These are phyloP conservation scores for Montifringilla adamsi DNA, from an alignment of 2,113 vertebrate species.

Conservation along the genomic window DNA sequence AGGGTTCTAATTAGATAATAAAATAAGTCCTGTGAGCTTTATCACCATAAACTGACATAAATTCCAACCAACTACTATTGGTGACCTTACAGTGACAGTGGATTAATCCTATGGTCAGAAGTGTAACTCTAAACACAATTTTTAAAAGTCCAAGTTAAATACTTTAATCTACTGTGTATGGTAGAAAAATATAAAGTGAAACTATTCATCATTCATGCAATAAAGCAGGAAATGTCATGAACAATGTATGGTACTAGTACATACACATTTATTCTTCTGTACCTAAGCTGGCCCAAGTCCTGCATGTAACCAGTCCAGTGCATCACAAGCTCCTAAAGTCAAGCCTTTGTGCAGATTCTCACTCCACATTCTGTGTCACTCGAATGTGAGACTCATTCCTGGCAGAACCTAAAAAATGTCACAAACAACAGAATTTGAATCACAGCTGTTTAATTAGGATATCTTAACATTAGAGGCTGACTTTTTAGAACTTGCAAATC, in stretches of 20 bases:
- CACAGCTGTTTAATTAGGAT: slow-evolving; percentile 45
- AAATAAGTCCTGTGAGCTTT: slow-evolving; percentile 44
- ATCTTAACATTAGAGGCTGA: slow-evolving; percentile 12
- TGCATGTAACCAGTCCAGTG: not conserved
- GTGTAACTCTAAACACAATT: not conserved
- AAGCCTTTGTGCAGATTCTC: not conserved
- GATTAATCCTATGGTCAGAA: slow-evolving; percentile 48
- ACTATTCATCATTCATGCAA: not conserved
- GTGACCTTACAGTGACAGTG: slow-evolving; percentile 9
- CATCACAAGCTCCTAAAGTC: not conserved
- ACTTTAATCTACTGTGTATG: not conserved
- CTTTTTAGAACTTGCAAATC: slow-evolving; percentile 48
- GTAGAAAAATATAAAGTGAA: not conserved
- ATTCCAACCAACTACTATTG: slow-evolving; percentile 17
- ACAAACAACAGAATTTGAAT: not conserved
- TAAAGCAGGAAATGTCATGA: not conserved
- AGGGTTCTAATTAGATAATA: slow-evolving; percentile 64
- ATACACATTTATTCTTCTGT: not conserved
- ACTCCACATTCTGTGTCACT: not conserved
- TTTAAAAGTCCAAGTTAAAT: not conserved
- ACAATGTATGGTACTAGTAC: not conserved
- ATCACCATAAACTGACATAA: slow-evolving; percentile 34
- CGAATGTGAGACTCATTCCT: not conserved
- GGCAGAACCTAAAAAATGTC: not conserved
- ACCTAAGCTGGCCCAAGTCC: not conserved